These are phyloP conservation scores for Taxidea taxus DNA, from an alignment of 2,113 vertebrate genomes.

Conservation along the genomic window DNA sequence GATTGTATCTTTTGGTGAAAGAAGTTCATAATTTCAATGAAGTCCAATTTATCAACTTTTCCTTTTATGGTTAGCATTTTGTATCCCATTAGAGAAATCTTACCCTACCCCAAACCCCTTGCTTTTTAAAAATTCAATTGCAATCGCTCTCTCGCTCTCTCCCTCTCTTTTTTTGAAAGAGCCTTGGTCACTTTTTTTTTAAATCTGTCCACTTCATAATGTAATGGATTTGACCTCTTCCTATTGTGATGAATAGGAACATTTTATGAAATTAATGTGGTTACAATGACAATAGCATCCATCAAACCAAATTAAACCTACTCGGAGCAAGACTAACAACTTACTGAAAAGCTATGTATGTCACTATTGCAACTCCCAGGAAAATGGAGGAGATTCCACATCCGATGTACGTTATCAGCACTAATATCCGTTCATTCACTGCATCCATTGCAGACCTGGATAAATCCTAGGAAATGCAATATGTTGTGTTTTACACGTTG, in stretches of 20 bases:
- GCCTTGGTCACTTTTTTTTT: not conserved
- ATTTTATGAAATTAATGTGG: not conserved
- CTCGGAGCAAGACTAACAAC: conserved; percentile 69
- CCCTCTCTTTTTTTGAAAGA: not conserved
- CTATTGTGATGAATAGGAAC: conserved; percentile 18
- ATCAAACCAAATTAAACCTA: conserved; percentile 42
- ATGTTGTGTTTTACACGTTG: conserved; percentile 8
- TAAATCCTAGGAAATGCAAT: conserved; percentile 84
- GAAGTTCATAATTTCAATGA: conserved; percentile 35
- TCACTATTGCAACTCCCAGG: conserved; percentile 88
- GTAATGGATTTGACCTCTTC: conserved; percentile 30
- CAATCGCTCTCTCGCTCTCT: not conserved
- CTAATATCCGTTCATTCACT: conserved; percentile 81
- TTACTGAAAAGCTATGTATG: conserved; percentile 89
- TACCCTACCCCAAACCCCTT: not conserved
- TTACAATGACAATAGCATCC: not conserved
- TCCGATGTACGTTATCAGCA: conserved; percentile 86
- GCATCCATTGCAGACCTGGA: conserved; percentile 72
- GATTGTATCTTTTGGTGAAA: conserved; percentile 14
- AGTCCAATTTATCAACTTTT: not conserved
- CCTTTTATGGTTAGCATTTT: not conserved
- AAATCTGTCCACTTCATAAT: conserved; percentile 14
- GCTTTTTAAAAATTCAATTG: conserved; percentile 24
- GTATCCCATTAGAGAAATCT: not conserved
- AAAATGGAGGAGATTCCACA: conserved; percentile 91